phyloP scores from a whole-genome alignment of 1,140 invertebrate genomes.

The Whitmania pigra region DNA sequence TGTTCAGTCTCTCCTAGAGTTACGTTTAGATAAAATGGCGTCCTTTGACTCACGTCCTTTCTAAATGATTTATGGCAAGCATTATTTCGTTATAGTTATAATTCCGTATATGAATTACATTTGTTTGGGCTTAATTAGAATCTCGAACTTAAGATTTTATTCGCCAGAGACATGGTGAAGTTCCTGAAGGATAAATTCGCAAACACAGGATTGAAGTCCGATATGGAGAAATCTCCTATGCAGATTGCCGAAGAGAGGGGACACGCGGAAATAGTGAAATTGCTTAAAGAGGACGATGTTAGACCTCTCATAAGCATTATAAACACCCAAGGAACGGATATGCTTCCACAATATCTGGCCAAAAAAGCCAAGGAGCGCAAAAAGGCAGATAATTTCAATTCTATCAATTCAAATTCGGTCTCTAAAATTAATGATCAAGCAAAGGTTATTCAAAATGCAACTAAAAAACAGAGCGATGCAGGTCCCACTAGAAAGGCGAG shows the following conservation, averaged over 20 bases:
- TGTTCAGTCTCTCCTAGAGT: background rate
- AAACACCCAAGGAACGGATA: background rate
- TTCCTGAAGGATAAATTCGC: constrained; percentile 8
- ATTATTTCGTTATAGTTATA: too few species aligned
- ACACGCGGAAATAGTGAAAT: background rate
- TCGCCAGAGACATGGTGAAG: background rate
- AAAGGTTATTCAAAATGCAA: background rate
- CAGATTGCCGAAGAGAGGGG: background rate
- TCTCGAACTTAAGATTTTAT: background rate
- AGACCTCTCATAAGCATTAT: constrained; percentile 1
- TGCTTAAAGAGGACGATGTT: background rate
- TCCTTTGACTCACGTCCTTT: background rate
- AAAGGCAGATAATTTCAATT: background rate
- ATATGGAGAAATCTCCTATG: background rate
- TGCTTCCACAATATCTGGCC: background rate
- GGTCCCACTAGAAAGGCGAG: background rate
- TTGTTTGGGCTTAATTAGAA: background rate
- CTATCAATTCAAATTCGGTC: background rate
- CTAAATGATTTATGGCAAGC: background rate
- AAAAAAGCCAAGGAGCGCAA: constrained; percentile 7
- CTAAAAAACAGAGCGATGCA: background rate
- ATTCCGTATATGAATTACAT: background rate
- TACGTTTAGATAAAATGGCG: background rate
- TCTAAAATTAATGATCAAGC: background rate
- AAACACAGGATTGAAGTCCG: background rate